Evolutionary conservation across 2,797 vertebrate species (phyloP), one percentile per base, ranked within the genome.

Genomic region (Sparus aurata): DNA sequence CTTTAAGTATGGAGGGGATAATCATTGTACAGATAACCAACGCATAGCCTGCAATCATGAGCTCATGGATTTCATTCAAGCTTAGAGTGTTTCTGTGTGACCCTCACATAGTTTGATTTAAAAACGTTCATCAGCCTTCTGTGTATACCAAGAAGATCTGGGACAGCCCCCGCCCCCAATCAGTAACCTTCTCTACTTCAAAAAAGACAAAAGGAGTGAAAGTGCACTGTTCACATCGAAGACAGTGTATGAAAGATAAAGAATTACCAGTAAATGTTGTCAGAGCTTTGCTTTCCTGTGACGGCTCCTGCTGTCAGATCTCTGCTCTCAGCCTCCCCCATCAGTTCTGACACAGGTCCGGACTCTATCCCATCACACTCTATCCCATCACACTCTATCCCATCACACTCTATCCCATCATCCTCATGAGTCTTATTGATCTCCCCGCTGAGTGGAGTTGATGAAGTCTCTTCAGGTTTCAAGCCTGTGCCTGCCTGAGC

Each of bases 251-350:
- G 0, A 60, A 69, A 60, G 18, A 3, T 22, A 50, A 62, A 47
- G 20, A 69, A 12, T 80, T 47, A 93, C 92, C 79, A 50, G 65
- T 77, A 12, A 47, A 65, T 49, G 55, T 20, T 17, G n/a, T 75
- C 49, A 38, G 47, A 63, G 3, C 62, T 49, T 17, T 69, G 46
- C 2, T 72, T 49, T 75, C 18, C 22, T 53, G 16, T n/a, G n/a
- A 22, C 27, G 12, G 4, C 65, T 53, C 50, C 47, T 12, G 71
- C 60, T 3, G 20, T 69, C 66, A 38, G 57, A 72, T 85, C 70
- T 67, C 1, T 22, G 38, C 25, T 25, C 34, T 59, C 68, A 47
- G 27, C 15, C n/a, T 54, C 61, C 30, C 59, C 34, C 25, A 52
- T 59, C 5, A 47, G 43, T 25, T 73, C 59, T 12, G 47, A 10